These are phyloP conservation scores for Falco rusticolus DNA, from an alignment of 2,797 vertebrate genomes.

Conservation along the genomic window DNA sequence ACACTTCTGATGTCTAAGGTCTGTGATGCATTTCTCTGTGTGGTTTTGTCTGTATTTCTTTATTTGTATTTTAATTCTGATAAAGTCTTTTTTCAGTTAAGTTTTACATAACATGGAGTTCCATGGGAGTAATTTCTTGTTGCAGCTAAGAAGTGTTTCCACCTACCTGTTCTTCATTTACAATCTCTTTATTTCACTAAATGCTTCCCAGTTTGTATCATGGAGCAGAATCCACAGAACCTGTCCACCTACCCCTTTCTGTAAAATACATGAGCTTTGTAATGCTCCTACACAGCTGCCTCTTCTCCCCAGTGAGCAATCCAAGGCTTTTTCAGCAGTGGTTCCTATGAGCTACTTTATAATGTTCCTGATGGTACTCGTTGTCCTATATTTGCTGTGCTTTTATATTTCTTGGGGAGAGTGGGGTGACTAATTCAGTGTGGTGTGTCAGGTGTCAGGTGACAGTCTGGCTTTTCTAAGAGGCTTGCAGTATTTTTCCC, in stretches of 20 bases:
- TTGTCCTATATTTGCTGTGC: neutral
- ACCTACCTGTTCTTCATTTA: neutral
- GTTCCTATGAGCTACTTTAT: neutral
- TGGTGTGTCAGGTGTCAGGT: neutral
- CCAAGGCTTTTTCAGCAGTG: neutral
- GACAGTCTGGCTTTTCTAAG: neutral
- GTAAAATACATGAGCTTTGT: slow-evolving; percentile 45
- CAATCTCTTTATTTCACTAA: neutral
- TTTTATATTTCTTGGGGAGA: neutral
- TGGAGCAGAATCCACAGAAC: neutral
- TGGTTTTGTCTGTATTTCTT: neutral
- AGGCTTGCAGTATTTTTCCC: neutral
- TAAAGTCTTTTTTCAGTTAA: neutral
- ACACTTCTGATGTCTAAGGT: neutral
- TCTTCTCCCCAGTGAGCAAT: neutral
- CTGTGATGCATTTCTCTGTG: neutral
- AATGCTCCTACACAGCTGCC: neutral
- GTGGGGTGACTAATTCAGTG: neutral
- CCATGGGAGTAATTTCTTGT: neutral
- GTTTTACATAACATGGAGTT: neutral
- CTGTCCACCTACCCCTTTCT: neutral
- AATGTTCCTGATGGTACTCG: neutral
- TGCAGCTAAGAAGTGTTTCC: neutral
- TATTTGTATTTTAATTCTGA: neutral
- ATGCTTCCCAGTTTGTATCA: neutral